Percentiles rank a stretch among this genome's conserved stretches.
Conservation (phyloP, 2,797 vertebrate genomes). For the Lates japonicus region DNA sequence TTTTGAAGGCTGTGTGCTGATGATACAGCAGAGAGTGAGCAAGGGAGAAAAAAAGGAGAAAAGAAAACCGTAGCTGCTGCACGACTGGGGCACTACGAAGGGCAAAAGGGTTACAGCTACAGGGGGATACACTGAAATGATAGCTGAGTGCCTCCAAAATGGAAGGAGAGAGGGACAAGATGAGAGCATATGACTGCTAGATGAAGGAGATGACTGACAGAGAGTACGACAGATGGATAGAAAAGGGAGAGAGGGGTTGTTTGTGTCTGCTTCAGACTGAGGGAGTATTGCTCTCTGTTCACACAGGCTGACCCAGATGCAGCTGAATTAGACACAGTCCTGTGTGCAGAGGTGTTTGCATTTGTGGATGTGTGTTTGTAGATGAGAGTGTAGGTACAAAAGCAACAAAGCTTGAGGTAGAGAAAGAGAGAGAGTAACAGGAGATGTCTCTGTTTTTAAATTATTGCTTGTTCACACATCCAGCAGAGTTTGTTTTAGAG, state of each 20-base stretch:
- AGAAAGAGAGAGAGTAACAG: constrained; percentile 3
- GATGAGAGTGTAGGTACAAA: constrained; percentile 18
- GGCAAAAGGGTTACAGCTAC: constrained; percentile 29
- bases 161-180: constrained; percentile 42
- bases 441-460: background rate
- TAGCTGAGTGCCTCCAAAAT: constrained; percentile 51
- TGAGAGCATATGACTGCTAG: constrained; percentile 24
- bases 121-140: constrained; percentile 30
- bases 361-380: constrained; percentile 11
- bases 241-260: constrained; percentile 37
- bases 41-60: background rate
- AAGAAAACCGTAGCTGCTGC: constrained; percentile 8
- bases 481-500: background rate
- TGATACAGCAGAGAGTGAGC: constrained; percentile 9
- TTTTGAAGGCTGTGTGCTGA: constrained; percentile 7
- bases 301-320: constrained; percentile 70
- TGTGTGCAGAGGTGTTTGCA: constrained; percentile 11
- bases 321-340: constrained; percentile 68
- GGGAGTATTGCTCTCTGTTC: constrained; percentile 48
- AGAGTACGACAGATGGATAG: constrained; percentile 22
- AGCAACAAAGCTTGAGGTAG: constrained; percentile 17
- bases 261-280: constrained; percentile 47
- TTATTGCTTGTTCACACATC: no score
- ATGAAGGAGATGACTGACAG: constrained; percentile 43
- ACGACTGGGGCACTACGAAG: background rate